Conservation (phyloP, 2,888 invertebrate genomes). For the Augochlorella aurata region DNA sequence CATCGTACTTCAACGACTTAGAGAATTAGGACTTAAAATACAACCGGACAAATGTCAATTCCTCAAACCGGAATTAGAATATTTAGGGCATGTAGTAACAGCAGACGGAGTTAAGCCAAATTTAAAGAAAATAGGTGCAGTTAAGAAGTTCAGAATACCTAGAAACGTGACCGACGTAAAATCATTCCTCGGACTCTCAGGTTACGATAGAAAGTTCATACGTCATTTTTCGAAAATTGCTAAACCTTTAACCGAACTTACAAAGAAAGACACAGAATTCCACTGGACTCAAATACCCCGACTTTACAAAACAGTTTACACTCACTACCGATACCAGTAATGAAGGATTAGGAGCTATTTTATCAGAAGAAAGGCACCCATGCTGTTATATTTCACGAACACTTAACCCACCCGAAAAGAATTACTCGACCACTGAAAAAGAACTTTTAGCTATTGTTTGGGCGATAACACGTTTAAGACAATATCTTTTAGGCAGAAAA, state of each 20-base stretch:
- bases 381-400: constrained; percentile 1
- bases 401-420: background rate
- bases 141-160: background rate
- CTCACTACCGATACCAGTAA: background rate
- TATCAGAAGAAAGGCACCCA: constrained; percentile 1
- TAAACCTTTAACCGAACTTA: too few species aligned
- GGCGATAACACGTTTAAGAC: background rate
- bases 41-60: too few species aligned
- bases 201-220: background rate
- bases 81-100: constrained; percentile 18
- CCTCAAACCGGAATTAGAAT: too few species aligned
- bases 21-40: too few species aligned
- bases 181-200: constrained; percentile 8
- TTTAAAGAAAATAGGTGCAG: constrained; percentile 12
- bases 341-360: constrained; percentile 5
- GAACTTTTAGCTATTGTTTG: constrained; percentile 16
- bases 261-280: background rate
- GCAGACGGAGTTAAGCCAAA: constrained; percentile 25
- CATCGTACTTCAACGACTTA: too few species aligned
- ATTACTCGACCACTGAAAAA: constrained; percentile 6
- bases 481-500: constrained; percentile 7
- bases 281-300: constrained; percentile 10
- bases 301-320: constrained; percentile 1
- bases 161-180: background rate
- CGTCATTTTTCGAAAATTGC: too few species aligned